Evolutionary conservation across 2,113 vertebrate species (phyloP).

Genomic region (Gymnocephalus cernua): DNA sequence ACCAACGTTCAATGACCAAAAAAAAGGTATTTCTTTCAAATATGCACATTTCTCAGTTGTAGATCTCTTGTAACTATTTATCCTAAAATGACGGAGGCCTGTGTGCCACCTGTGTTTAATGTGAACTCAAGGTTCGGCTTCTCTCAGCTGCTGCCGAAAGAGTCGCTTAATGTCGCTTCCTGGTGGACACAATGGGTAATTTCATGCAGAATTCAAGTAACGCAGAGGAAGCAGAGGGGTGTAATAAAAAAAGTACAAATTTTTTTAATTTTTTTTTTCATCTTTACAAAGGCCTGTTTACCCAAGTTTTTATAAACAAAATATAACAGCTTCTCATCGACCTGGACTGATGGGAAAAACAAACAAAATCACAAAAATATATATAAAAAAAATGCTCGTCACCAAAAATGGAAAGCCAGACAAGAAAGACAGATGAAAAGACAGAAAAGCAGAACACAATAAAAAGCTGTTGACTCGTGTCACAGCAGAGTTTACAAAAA

Average conservation of each 20-base stretch:
- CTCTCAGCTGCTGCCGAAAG: not conserved
- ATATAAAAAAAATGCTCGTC: conserved; percentile 62
- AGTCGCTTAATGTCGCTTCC: conserved; percentile 42
- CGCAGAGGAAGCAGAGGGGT: conserved; percentile 15
- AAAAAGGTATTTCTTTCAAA: not conserved
- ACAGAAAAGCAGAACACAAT: conserved; percentile 58
- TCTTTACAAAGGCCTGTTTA: conserved; percentile 93
- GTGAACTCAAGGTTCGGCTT: not conserved
- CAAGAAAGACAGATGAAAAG: conserved; percentile 49
- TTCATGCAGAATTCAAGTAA: accelerated
- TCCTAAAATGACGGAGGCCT: not conserved
- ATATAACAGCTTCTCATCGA: conserved; percentile 96
- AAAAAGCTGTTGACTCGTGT: conserved; percentile 55
- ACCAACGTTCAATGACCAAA: not conserved
- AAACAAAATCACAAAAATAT: conserved; percentile 36
- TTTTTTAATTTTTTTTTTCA: conserved; percentile 86
- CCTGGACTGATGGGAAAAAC: conserved; percentile 85
- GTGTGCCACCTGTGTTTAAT: conserved; percentile 17
- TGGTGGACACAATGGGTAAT: conserved; percentile 41
- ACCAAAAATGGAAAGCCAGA: conserved; percentile 65
- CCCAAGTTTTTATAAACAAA: conserved; percentile 91
- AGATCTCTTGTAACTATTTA: not conserved
- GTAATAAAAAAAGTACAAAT: conserved; percentile 97
- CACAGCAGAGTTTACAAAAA: conserved; percentile 64
- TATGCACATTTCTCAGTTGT: not conserved